phyloP scores from a whole-genome alignment of 2,888 invertebrate species.

The Drosophila nr. medialis region DNA sequence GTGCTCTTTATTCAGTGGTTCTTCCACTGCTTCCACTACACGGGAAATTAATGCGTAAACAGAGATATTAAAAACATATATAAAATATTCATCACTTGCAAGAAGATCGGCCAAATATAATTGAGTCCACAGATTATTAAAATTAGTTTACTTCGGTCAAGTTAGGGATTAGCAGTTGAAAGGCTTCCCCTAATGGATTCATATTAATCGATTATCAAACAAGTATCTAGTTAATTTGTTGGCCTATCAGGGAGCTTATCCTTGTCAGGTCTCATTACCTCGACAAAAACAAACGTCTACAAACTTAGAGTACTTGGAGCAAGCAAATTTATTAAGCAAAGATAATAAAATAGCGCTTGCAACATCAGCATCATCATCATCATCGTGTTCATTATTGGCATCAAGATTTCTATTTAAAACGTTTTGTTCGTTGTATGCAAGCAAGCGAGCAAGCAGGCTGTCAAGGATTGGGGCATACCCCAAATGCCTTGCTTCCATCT shows the following conservation, averaged over 20 bases:
- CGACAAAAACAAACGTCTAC: conserved; percentile 39
- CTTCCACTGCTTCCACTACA: not conserved
- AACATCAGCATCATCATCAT: conserved; percentile 28
- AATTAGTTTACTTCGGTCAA: not conserved
- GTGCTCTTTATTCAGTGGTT: not conserved
- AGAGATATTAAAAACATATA: not conserved
- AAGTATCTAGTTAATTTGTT: conserved; percentile 9
- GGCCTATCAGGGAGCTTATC: conserved; percentile 40
- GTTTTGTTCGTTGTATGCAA: conserved; percentile 72
- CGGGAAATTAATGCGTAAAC: not conserved
- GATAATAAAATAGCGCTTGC: conserved; percentile 59
- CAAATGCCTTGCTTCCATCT: not conserved
- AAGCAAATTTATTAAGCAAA: conserved; percentile 66
- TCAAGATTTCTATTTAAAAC: conserved; percentile 71
- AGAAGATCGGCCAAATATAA: not conserved
- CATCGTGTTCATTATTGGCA: conserved; percentile 38
- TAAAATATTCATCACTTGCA: not conserved
- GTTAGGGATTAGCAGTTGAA: not conserved
- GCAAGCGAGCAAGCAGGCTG: conserved; percentile 31
- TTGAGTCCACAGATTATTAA: not conserved
- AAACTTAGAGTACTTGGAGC: conserved; percentile 60
- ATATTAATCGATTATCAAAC: conserved; percentile 2
- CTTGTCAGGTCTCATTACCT: conserved; percentile 16
- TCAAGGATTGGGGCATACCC: not conserved
- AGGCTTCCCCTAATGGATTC: not conserved